Evolutionary conservation across 1,140 invertebrate genomes (phyloP).

Genomic region (Thaumatotibia leucotreta): DNA sequence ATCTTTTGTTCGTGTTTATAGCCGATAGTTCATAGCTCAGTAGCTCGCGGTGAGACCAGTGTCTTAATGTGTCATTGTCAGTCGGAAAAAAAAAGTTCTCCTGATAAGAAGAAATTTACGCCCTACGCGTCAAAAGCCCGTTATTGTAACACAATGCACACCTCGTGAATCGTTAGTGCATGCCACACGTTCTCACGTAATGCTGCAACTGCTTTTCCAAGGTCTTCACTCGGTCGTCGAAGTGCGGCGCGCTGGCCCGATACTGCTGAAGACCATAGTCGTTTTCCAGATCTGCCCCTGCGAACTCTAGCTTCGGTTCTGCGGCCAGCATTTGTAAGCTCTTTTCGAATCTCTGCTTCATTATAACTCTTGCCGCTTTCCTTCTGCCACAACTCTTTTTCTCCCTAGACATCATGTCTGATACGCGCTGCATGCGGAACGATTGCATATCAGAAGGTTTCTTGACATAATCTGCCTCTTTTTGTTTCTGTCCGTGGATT

Average conservation of each 20-base stretch:
- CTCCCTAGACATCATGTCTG: slow-evolving; percentile 52
- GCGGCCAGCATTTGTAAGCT: slow-evolving; percentile 58
- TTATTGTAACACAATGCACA: slow-evolving; percentile 49
- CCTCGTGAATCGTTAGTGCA: slow-evolving; percentile 15
- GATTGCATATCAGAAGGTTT: slow-evolving; percentile 47
- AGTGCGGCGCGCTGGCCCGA: slow-evolving; percentile 70
- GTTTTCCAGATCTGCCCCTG: slow-evolving; percentile 49
- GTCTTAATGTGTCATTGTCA: too few relatives aligned
- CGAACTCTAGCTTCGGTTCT: slow-evolving; percentile 44
- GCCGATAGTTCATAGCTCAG: too few relatives aligned
- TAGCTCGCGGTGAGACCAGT: too few relatives aligned
- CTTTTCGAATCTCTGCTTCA: slow-evolving; percentile 57
- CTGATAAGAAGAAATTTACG: too few relatives aligned
- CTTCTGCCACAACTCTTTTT: slow-evolving; percentile 39
- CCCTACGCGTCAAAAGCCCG: too few relatives aligned
- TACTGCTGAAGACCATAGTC: slow-evolving; percentile 74
- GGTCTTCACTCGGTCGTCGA: slow-evolving; percentile 56
- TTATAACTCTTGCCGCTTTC: slow-evolving; percentile 55
- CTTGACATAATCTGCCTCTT: slow-evolving; percentile 16
- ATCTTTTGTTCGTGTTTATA: too few relatives aligned
- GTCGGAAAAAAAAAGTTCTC: too few relatives aligned
- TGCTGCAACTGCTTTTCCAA: slow-evolving; percentile 61
- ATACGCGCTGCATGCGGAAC: slow-evolving; percentile 51
- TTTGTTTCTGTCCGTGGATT: slow-evolving; percentile 41
- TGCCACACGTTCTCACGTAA: slow-evolving; percentile 48